Evolutionary conservation across 2,888 invertebrate genomes (phyloP).

Genomic region (Ectemnius lituratus): DNA sequence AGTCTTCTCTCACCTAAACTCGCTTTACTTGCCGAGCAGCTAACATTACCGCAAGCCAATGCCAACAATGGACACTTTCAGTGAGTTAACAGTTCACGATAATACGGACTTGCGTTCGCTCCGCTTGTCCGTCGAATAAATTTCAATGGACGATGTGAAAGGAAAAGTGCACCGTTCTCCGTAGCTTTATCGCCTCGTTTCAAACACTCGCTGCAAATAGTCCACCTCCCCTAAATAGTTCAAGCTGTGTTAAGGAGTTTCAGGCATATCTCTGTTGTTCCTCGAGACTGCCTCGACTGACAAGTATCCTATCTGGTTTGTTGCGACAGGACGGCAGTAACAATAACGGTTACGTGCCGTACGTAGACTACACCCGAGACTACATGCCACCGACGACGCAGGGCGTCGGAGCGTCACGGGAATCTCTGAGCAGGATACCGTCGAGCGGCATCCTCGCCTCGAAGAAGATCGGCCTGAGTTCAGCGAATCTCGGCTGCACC

Average conservation of each 20-base stretch:
- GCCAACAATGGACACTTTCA: background rate
- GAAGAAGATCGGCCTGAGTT: constrained; percentile 76
- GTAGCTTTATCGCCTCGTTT: too few relatives aligned
- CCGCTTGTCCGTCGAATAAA: background rate
- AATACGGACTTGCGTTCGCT: background rate
- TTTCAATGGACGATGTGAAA: background rate
- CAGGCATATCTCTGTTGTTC: background rate
- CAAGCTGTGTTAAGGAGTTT: background rate
- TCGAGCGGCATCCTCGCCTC: constrained; percentile 73
- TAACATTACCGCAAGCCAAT: background rate
- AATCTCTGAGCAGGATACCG: constrained; percentile 75
- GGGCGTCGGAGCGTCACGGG: constrained; percentile 74
- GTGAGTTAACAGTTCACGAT: background rate
- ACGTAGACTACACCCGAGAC: constrained; percentile 92
- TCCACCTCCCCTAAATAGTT: background rate
- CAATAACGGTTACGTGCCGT: constrained; percentile 92
- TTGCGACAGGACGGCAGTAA: constrained; percentile 86
- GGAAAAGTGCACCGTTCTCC: background rate
- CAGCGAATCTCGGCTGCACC: constrained; percentile 71
- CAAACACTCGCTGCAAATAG: too few relatives aligned
- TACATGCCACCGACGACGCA: constrained; percentile 89
- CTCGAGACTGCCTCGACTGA: background rate
- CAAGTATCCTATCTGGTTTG: constrained; percentile 6
- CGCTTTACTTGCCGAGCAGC: background rate
- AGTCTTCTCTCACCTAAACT: constrained; percentile 71